Conservation (phyloP, 2,888 invertebrate genomes). For the Rhorus exstirpatorius region DNA sequence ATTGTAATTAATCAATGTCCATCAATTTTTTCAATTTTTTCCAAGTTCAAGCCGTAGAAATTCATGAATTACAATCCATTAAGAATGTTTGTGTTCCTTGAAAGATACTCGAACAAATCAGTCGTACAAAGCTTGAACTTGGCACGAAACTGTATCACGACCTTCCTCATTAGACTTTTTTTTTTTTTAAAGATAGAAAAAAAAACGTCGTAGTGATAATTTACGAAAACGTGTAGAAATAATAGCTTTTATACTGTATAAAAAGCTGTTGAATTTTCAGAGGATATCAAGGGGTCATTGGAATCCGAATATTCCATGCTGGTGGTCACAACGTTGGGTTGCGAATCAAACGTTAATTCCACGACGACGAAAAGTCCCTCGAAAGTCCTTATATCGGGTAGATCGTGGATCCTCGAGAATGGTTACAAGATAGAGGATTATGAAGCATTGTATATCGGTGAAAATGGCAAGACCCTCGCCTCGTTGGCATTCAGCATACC, state of each 20-base stretch:
- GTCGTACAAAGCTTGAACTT: no score
- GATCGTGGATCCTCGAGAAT: conserved; percentile 78
- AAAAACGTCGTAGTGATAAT: no score
- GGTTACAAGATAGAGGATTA: conserved; percentile 86
- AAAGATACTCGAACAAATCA: no score
- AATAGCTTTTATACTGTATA: background rate
- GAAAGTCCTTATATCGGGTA: conserved; percentile 77
- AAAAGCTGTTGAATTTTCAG: conserved; percentile 69
- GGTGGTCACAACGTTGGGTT: conserved; percentile 76
- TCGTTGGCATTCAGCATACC: conserved; percentile 88
- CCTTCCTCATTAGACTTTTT: no score
- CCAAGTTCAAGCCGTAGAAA: no score
- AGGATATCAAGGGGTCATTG: conserved; percentile 73
- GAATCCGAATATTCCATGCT: conserved; percentile 74
- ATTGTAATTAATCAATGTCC: background rate
- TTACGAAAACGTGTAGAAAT: background rate
- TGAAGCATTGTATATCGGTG: conserved; percentile 90
- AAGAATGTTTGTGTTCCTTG: background rate
- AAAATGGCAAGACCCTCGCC: conserved; percentile 89
- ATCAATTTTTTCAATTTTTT: no score
- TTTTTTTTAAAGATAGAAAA: no score
- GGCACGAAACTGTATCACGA: no score
- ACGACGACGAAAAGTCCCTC: conserved; percentile 67
- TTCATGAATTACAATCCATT: background rate
- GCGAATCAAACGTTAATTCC: conserved; percentile 77